These are phyloP conservation scores for Sebastes melanostomus DNA, from an alignment of 2,797 vertebrate genomes.

Conservation along the genomic window DNA sequence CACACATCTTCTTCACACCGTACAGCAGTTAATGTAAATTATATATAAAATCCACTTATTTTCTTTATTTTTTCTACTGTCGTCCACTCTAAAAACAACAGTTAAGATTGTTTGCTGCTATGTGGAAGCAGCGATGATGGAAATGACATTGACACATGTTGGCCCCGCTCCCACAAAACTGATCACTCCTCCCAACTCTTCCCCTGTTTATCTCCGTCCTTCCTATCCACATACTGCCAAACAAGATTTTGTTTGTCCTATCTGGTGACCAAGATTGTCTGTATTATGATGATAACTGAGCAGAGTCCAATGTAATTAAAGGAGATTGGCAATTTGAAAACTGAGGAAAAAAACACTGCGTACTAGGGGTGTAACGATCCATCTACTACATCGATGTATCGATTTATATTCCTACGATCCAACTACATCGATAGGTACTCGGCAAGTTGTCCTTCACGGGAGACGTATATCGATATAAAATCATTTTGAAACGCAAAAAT, in stretches of 20 bases:
- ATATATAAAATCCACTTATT: not conserved
- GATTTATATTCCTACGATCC: too few relatives aligned
- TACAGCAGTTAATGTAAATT: not conserved
- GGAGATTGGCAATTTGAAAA: constrained; percentile 4
- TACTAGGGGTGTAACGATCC: too few relatives aligned
- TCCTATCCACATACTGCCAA: not conserved
- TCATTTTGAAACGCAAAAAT: too few relatives aligned
- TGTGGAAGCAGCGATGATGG: not conserved
- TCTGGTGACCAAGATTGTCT: constrained; percentile 16
- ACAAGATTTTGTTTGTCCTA: not conserved
- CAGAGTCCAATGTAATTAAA: not conserved
- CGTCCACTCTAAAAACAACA: not conserved
- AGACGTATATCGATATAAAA: too few relatives aligned
- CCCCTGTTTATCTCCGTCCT: not conserved
- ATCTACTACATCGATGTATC: too few relatives aligned
- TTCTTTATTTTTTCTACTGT: not conserved
- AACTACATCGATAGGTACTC: too few relatives aligned
- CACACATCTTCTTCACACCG: not conserved
- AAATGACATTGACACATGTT: not conserved
- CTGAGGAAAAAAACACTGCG: not conserved
- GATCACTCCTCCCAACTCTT: not conserved
- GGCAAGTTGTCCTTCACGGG: too few relatives aligned
- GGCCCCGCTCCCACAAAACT: not conserved
- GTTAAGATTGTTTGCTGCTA: not conserved
- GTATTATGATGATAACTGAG: constrained; percentile 25